Conservation (phyloP, 2,113 vertebrate genomes). For the Neolamprologus longior region DNA sequence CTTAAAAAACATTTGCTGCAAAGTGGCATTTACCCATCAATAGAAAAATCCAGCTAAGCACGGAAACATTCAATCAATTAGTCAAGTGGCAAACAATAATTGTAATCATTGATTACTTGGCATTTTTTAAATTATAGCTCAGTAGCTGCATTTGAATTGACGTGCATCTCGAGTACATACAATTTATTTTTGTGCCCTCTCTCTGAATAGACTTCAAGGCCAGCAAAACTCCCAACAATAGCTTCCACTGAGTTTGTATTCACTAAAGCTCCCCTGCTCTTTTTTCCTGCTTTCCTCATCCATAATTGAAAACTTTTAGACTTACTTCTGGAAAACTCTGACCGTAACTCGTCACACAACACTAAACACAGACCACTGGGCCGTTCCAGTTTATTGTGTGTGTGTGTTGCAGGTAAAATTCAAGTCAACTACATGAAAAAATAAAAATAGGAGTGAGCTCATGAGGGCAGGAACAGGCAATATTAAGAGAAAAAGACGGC, state of each 20-base stretch:
- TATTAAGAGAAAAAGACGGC: not conserved
- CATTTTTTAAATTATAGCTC: not conserved
- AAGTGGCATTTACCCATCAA: not conserved
- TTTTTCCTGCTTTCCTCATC: constrained; percentile 9
- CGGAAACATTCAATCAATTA: not conserved
- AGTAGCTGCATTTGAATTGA: not conserved
- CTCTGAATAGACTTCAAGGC: not conserved
- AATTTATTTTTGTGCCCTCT: not conserved
- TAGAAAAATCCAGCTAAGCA: not conserved
- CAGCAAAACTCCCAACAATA: not conserved
- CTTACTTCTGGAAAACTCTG: constrained; percentile 16
- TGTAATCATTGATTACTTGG: not conserved
- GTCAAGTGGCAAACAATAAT: not conserved
- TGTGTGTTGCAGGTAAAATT: not conserved
- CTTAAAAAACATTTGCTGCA: not conserved
- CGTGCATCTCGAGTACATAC: not conserved
- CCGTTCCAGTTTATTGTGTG: not conserved
- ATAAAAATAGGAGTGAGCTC: not conserved
- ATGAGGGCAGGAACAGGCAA: not conserved
- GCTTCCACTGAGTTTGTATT: not conserved
- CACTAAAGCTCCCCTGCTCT: not conserved
- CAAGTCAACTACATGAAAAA: not conserved
- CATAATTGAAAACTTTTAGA: constrained; percentile 40
- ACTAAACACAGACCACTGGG: not conserved
- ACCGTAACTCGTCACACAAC: not conserved